Evolutionary conservation across 2,113 vertebrate species (phyloP), one percentile per base, ranked within the genome.

Genomic region (Oriolus oriolus): DNA sequence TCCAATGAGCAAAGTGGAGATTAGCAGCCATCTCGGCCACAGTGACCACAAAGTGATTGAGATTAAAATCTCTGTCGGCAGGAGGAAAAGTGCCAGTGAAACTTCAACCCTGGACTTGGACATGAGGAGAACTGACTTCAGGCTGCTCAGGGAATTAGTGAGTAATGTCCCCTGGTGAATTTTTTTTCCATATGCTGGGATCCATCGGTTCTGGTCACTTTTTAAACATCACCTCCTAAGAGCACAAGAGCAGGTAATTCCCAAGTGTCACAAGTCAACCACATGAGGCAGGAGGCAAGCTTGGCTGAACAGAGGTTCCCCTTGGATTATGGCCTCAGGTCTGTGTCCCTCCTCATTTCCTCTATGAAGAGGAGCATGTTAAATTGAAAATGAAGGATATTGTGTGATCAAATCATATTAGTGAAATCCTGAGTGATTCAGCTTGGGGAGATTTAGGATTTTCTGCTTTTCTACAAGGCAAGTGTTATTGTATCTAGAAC

Each of bases 11-110:
- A 1, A 53, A 45, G 22, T 9, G 39, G 49, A 63, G 57, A 53
- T 18, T 53, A 27, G 47, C 1, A 1, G 33, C 47, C 0, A 1
- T 53, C 68, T 45, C 37, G 39, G 47, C 39, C 68, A 73, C 33
- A 73, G 39, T 0, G 0, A 27, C 33, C 22, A 39, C 41, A n/a
- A 39, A 41, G 39, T 5, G 16, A 45, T 63, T 0, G 0, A 70
- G n/a, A 24, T 61, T 30, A 28, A 70, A 70, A 61, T n/a, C 33
- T 19, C 22, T 60, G 15, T 28, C 45, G 28, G 4, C 1, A 3
- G 28, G 16, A 78, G 47, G 20, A 54, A 70, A 70, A 20, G 9
- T 61, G 28, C 24, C 39, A 53, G 47, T 5, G 24, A 69, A 78
- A 45, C 33, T 23, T 53, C 10, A 20, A 0, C 23, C 11, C 28